These are phyloP conservation scores for Phrynocephalus forsythii DNA, from an alignment of 2,797 vertebrate species.

Conservation along the genomic window DNA sequence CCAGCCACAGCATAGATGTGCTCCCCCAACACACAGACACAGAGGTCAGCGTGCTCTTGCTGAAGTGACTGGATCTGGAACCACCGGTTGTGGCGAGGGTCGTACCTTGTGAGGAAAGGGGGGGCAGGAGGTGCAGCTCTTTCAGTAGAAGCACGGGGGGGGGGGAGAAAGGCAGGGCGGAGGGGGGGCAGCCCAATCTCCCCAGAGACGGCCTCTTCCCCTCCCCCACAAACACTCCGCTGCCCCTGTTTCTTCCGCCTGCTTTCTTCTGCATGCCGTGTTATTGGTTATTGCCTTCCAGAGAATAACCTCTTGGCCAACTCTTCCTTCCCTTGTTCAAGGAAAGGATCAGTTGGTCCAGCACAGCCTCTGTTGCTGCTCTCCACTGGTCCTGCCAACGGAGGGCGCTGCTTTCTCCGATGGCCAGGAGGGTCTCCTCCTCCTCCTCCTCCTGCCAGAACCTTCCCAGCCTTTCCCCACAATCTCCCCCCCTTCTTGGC, in stretches of 20 bases:
- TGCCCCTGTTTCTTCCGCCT: neutral
- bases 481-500: too few species aligned
- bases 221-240: neutral
- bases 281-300: neutral
- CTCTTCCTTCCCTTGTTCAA: too few species aligned
- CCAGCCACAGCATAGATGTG: conserved; percentile 94
- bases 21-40: conserved; percentile 88
- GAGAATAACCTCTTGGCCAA: neutral
- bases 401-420: too few species aligned
- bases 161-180: neutral
- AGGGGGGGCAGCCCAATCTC: neutral
- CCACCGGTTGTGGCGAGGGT: conserved; percentile 96
- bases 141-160: neutral
- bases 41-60: conserved; percentile 93
- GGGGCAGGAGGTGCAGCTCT: neutral
- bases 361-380: neutral
- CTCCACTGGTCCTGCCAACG: neutral
- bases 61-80: conserved; percentile 90
- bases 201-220: too few species aligned
- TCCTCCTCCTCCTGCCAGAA: too few species aligned
- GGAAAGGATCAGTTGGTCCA: too few species aligned
- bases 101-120: conserved; percentile 83
- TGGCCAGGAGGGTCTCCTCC: too few species aligned
- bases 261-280: neutral
- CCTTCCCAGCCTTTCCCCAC: too few species aligned